Conservation (phyloP, 2,113 vertebrate genomes). For the Trichechus manatus region DNA sequence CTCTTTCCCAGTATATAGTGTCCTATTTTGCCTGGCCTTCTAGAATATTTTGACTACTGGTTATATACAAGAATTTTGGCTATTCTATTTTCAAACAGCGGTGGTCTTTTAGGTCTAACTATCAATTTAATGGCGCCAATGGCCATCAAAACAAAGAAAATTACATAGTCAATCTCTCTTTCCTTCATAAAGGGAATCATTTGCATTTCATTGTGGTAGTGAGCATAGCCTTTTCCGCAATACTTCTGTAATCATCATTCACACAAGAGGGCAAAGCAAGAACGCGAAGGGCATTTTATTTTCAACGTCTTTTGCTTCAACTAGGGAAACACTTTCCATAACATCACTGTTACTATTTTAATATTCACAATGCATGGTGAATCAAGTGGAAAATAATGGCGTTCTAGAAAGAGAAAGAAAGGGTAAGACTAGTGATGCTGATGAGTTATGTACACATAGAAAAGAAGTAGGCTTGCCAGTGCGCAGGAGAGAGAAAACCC, state of each 20-base stretch:
- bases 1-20: not conserved
- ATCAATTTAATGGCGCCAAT: constrained; percentile 65
- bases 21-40: not conserved
- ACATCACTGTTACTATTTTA: not conserved
- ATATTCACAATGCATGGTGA: not conserved
- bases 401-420: constrained; percentile 18
- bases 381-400: not conserved
- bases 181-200: constrained; percentile 48
- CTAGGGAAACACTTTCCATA: not conserved
- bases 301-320: not conserved
- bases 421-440: not conserved
- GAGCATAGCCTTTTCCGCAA: not conserved
- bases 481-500: too few relatives aligned
- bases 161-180: constrained; percentile 24
- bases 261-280: not conserved
- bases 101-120: constrained; percentile 48
- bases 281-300: constrained; percentile 38
- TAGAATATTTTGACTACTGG: not conserved
- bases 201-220: constrained; percentile 19
- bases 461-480: not conserved
- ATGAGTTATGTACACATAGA: not conserved
- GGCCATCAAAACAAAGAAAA: constrained; percentile 61
- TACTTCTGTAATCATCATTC: not conserved
- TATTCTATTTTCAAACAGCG: constrained; percentile 58
- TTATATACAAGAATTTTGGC: constrained; percentile 27